A percentile compares a stretch with the other conserved stretches of the same genome.
Conservation (phyloP, 2,113 vertebrate genomes). For the Oncorhynchus kisutch region DNA sequence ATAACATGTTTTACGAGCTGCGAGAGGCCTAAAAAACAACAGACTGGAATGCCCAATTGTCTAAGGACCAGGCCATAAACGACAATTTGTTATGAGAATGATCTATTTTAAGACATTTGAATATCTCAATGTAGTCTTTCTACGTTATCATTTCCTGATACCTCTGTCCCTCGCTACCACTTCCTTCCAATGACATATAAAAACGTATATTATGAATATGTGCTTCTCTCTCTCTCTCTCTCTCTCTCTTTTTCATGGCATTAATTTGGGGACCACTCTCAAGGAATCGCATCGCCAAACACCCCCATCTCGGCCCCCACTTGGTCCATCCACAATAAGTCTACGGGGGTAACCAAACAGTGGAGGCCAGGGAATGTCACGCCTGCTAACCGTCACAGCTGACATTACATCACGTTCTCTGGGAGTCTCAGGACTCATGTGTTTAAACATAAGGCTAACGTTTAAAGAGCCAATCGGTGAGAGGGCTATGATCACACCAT, state of each 20-base stretch:
- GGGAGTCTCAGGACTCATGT: background rate
- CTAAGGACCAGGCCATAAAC: background rate
- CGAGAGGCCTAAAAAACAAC: background rate
- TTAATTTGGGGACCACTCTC: background rate
- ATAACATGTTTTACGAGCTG: background rate
- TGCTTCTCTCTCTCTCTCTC: background rate
- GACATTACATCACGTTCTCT: background rate
- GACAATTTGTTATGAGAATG: background rate
- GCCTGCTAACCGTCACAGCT: background rate
- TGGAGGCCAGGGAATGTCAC: background rate
- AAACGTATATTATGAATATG: too few species aligned
- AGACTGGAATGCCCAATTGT: background rate
- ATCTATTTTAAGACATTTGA: background rate
- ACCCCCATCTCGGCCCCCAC: background rate
- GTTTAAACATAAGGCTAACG: background rate
- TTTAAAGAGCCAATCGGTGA: slow-evolving; percentile 1
- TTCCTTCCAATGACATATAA: background rate
- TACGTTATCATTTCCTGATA: background rate
- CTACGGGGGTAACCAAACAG: background rate
- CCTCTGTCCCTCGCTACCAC: background rate
- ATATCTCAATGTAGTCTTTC: background rate
- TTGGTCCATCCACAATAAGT: too few species aligned
- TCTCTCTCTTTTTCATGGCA: background rate
- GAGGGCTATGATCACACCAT: background rate
- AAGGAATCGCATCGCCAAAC: background rate